Evolutionary conservation across 1,140 invertebrate genomes (phyloP).

Genomic region (Diabrotica undecimpunctata): DNA sequence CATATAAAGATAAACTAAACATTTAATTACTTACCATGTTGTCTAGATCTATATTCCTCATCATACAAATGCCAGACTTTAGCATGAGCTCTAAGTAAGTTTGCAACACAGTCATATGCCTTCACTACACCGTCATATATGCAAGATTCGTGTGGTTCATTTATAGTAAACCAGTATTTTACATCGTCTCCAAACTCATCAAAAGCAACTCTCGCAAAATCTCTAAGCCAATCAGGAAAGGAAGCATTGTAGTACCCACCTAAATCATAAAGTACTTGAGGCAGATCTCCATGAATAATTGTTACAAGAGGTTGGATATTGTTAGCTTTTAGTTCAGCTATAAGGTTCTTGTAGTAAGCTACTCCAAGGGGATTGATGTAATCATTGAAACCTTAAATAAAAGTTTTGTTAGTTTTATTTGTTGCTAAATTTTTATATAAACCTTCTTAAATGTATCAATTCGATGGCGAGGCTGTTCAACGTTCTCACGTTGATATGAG

Average conservation of each 20-base stretch:
- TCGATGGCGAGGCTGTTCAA: too few species aligned
- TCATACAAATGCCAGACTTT: not conserved
- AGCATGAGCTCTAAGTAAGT: not conserved
- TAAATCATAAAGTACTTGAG: conserved; percentile 35
- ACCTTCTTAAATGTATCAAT: too few species aligned
- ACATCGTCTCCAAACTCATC: conserved; percentile 27
- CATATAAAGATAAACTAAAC: too few species aligned
- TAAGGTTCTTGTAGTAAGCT: conserved; percentile 8
- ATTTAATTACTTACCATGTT: not conserved
- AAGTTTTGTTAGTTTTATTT: not conserved
- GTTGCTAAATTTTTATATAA: too few species aligned
- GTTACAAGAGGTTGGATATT: conserved; percentile 49
- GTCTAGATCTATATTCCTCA: not conserved
- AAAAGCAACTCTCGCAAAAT: conserved; percentile 40
- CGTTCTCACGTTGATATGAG: too few species aligned
- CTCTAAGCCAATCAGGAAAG: conserved; percentile 40
- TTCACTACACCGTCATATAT: not conserved
- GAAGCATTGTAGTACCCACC: conserved; percentile 42
- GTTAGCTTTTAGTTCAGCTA: conserved; percentile 4
- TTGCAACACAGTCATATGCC: not conserved
- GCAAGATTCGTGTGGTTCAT: conserved; percentile 8
- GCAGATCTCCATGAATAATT: conserved; percentile 43
- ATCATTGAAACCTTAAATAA: not conserved
- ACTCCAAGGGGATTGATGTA: conserved; percentile 6
- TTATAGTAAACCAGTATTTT: conserved; percentile 5